These are phyloP conservation scores for Menura novaehollandiae DNA, from an alignment of 2,113 vertebrate species.

Conservation along the genomic window DNA sequence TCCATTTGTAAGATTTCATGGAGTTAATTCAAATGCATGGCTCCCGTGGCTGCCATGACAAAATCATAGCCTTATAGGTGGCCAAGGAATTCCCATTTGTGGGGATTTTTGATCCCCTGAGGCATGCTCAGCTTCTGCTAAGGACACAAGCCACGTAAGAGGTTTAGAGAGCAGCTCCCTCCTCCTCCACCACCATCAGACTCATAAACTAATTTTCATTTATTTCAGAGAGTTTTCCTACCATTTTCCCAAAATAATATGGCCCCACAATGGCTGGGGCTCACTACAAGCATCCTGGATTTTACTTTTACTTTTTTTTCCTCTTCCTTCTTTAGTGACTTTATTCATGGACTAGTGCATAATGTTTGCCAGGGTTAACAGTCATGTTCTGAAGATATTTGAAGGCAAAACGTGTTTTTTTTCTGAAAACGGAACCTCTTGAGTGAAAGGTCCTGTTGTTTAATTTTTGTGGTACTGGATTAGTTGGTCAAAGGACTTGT, in stretches of 20 bases:
- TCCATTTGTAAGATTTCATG: conserved; percentile 43
- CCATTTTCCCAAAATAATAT: background rate
- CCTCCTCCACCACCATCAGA: background rate
- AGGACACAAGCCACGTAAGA: background rate
- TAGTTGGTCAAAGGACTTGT: background rate
- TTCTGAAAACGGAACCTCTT: background rate
- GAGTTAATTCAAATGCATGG: conserved; percentile 7
- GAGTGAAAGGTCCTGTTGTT: background rate
- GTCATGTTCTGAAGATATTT: background rate
- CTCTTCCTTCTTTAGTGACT: background rate
- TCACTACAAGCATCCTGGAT: background rate
- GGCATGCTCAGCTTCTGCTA: background rate
- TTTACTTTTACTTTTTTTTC: background rate
- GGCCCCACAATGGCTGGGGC: background rate
- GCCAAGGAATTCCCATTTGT: conserved; percentile 34
- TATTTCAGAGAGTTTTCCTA: background rate
- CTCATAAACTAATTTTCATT: background rate
- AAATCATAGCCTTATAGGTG: background rate
- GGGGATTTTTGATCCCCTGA: conserved; percentile 23
- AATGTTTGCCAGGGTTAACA: background rate
- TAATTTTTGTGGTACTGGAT: background rate
- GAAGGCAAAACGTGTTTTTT: background rate
- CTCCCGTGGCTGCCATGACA: background rate
- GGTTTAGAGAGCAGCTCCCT: background rate
- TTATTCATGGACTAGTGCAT: accelerated